phyloP scores from a whole-genome alignment of 2,888 invertebrate species.

The Iphiclides podalirius region DNA sequence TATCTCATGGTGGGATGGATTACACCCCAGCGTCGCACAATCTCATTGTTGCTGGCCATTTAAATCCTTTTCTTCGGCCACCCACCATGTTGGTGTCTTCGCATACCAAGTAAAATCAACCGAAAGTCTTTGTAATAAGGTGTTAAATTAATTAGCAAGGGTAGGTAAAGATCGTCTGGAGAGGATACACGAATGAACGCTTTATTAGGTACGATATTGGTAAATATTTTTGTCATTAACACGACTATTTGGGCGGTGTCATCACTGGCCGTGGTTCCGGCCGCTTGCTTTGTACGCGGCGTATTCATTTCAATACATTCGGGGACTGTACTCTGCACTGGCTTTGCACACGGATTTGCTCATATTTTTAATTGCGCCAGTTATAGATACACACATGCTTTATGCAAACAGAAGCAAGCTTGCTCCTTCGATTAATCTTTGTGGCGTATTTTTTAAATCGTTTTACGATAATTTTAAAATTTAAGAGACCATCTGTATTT shows the following conservation, averaged over 20 bases:
- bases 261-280: slow-evolving; percentile 7
- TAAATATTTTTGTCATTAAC: slow-evolving; percentile 50
- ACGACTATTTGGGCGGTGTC: slow-evolving; percentile 21
- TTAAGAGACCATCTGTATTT: no score
- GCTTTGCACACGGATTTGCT: no score
- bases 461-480: no score
- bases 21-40: slow-evolving; percentile 1
- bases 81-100: slow-evolving; percentile 18
- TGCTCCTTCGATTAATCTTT: no score
- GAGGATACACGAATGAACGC: slow-evolving; percentile 33
- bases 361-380: no score
- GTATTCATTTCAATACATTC: not conserved
- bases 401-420: no score
- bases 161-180: not conserved
- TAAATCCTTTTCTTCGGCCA: slow-evolving; percentile 27
- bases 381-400: no score
- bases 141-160: not conserved
- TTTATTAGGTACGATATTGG: slow-evolving; percentile 30
- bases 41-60: slow-evolving; percentile 11
- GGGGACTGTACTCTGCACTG: no score
- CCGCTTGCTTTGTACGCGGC: not conserved
- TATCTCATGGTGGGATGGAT: slow-evolving; percentile 5
- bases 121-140: not conserved
- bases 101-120: not conserved
- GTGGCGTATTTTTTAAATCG: no score